A percentile compares a stretch with the other conserved stretches of the same genome.
Conservation (phyloP, 1,140 invertebrate genomes). For the Leptinotarsa defecta region DNA sequence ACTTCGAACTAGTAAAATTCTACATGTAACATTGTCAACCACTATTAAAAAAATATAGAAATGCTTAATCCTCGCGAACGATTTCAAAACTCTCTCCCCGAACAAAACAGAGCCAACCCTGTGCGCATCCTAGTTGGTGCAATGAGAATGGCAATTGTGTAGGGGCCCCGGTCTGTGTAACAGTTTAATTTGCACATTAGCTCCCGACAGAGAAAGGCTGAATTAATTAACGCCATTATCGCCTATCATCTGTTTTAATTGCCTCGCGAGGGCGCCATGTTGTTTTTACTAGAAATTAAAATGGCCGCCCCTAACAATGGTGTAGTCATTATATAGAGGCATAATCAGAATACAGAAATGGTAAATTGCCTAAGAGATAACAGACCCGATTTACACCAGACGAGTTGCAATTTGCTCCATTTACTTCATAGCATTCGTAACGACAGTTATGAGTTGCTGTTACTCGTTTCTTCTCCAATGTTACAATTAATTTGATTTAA, state of each 20-base stretch:
- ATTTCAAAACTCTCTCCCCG: too few relatives aligned
- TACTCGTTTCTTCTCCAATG: not conserved
- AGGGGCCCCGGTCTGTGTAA: conserved; percentile 54
- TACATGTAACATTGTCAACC: too few relatives aligned
- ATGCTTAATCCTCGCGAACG: too few relatives aligned
- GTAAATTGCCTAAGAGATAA: conserved; percentile 57
- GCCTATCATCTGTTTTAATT: conserved; percentile 59
- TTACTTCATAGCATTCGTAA: conserved; percentile 9
- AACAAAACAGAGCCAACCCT: not conserved
- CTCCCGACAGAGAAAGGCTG: conserved; percentile 55
- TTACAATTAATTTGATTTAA: not conserved
- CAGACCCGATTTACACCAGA: conserved; percentile 47
- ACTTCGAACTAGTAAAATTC: too few relatives aligned
- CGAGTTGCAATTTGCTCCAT: conserved; percentile 30
- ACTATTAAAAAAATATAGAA: too few relatives aligned
- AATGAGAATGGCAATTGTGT: conserved; percentile 50
- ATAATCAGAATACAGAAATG: conserved; percentile 56
- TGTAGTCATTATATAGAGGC: conserved; percentile 54
- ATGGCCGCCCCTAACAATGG: conserved; percentile 55
- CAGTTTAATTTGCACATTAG: conserved; percentile 59
- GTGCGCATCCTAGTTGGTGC: conserved; percentile 6
- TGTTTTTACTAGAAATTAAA: conserved; percentile 58
- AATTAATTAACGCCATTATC: conserved; percentile 59
- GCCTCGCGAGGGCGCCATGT: conserved; percentile 55
- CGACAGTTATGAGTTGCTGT: not conserved